A percentile compares a stretch with the other conserved stretches of the same genome.
These are phyloP conservation scores for Miichthys miiuy DNA, from an alignment of 2,797 vertebrate genomes.

Conservation along the genomic window DNA sequence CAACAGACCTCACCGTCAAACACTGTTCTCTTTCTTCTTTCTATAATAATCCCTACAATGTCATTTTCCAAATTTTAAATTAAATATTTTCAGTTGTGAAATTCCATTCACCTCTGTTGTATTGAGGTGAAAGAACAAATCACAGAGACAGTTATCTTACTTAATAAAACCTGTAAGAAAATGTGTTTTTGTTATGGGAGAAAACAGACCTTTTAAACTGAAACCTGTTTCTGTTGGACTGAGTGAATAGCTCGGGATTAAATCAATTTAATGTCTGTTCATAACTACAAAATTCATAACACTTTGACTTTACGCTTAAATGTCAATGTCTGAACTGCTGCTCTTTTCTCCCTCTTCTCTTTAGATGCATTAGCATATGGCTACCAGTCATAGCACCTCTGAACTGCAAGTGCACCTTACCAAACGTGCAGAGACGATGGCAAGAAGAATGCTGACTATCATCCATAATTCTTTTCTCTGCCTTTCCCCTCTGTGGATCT, in stretches of 20 bases:
- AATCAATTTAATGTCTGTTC: background rate
- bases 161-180: conserved; percentile 5
- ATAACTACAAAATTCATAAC: background rate
- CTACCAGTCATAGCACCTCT: conserved; percentile 70
- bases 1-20: background rate
- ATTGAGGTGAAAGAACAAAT: background rate
- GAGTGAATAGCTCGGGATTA: background rate
- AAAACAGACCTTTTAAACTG: background rate
- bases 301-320: background rate
- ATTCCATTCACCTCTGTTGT: background rate
- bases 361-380: conserved; percentile 77
- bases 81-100: background rate
- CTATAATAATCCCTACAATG: background rate
- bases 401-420: conserved; percentile 65
- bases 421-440: conserved; percentile 77
- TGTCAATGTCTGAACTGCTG: conserved; percentile 24
- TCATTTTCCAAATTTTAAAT: no score
- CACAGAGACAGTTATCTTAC: background rate
- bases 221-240: conserved; percentile 9
- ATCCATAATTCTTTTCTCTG: conserved; percentile 56
- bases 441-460: conserved; percentile 73
- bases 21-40: background rate
- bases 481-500: conserved; percentile 67
- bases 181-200: background rate
- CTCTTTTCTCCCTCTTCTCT: conserved; percentile 38